Base-by-base conservation (phyloP, 2,113 vertebrate species). In the Nyctereutes procyonoides region DNA sequence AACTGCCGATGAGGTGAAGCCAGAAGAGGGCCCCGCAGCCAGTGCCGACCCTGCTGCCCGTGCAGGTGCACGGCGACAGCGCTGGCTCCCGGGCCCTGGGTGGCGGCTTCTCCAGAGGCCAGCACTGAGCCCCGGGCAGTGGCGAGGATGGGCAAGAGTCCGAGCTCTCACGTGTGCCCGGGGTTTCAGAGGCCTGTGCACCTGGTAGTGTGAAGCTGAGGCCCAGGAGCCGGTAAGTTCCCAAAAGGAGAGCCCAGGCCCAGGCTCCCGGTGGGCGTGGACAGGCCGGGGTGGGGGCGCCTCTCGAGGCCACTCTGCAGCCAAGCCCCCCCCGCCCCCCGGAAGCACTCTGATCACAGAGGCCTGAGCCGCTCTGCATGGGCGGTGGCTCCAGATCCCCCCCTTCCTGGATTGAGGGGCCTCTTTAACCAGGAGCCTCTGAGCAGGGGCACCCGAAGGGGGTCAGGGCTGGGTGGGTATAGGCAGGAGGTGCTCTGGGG, bases 191-290 rank as follows among this genome's bases (percentile, higher is more conserved):
- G 43, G 43, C 43, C 43, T 1, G 1, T 43, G 43, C 43, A 7
- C 43, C 43, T 43, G 43, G 6, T 43, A 43, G 43, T 43, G 43
- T 5, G 38, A 43, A 43, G 35, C 35, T 67, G 83, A 79, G 60
- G 82, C 12, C 56, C 3, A 30, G 56, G 19, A 20, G 5, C 69
- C 55, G 28, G n/a, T n/a, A 2, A 6, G 0, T 79, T 32, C 62
- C 60, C 81, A 48, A 8, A 11, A 7, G 8, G 77, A 80, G 15
- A 58, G 24, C 22, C 62, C 26, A 43, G 73, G 4, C 81, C 38
- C 48, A 9, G 4, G 19, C 14, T 30, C 65, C 38, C n/a, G 0
- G 11, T 43, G 19, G 28, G 3, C 17, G 0, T 4, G 62, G n/a
- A 2, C 88, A 83, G 69, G 60, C 55, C 22, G 73, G 73, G 73